phyloP scores from a whole-genome alignment of 92 coral and sea anemone species.

The Anthopleura xanthogrammica region DNA sequence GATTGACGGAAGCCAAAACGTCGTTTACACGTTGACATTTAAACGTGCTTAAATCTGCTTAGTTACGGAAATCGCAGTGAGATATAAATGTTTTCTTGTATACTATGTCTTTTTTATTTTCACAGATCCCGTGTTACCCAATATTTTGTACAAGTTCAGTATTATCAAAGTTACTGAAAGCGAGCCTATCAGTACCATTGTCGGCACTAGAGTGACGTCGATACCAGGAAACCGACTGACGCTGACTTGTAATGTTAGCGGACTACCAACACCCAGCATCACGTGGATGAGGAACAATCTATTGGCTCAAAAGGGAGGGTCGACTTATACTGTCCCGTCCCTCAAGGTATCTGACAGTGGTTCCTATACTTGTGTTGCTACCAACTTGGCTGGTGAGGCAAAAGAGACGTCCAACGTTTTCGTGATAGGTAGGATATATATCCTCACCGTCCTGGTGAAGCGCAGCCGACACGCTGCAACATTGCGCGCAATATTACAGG shows the following conservation, averaged over 20 bases:
- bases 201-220: slow-evolving; percentile 68
- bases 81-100: too few relatives aligned
- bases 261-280: slow-evolving; percentile 65
- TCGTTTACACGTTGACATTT: too few relatives aligned
- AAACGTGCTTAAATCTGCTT: too few relatives aligned
- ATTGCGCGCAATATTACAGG: too few relatives aligned
- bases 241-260: slow-evolving; percentile 74
- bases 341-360: slow-evolving; percentile 68
- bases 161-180: slow-evolving; percentile 26
- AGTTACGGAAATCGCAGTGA: neutral
- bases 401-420: slow-evolving; percentile 37
- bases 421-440: slow-evolving; percentile 53
- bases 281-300: slow-evolving; percentile 60
- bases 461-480: too few relatives aligned
- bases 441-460: neutral
- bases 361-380: slow-evolving; percentile 75
- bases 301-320: slow-evolving; percentile 37
- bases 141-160: slow-evolving; percentile 39
- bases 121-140: slow-evolving; percentile 80
- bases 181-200: slow-evolving; percentile 48
- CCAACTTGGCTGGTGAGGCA: slow-evolving; percentile 70
- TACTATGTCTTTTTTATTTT: neutral
- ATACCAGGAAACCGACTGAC: slow-evolving; percentile 62
- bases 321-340: slow-evolving; percentile 28
- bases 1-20: too few relatives aligned